Base-by-base conservation (phyloP, 2,113 vertebrate species). In the Malurus elegans region DNA sequence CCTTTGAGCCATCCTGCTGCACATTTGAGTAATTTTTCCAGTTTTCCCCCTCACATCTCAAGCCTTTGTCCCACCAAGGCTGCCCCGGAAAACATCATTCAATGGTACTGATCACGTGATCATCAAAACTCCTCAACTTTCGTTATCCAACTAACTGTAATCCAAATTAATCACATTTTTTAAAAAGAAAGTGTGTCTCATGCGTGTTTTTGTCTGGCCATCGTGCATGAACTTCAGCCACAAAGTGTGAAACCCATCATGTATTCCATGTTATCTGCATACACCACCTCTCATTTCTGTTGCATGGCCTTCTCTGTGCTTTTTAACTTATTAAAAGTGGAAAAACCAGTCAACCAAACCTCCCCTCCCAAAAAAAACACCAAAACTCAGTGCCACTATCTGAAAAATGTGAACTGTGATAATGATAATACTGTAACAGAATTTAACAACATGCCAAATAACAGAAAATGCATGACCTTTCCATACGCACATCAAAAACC, bases 11-110 rank as follows among this genome's bases (percentile, higher is more conserved):
- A 11, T 28, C 38, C 21, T 5, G 12, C 17, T 0, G 7, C 26
- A 8, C 1, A 0, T 5, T 42, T 13, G 0, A 69, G 23, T 21
- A 3, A 81, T 26, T 47, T 51, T 47, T 8, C 31, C 7, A 44
- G 11, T 29, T 53, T 31, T 16, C 44, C 7, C 45, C 57, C 48
- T 14, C 14, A 4, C 24, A 9, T 6, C 51, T 54, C 36, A 34
- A 23, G 36, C 21, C 10, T 17, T 84, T 57, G 34, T 84, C 61
- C 64, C 48, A 51, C 18, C 31, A 24, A 54, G 6, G 51, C 2
- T 51, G 47, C 13, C 72, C 51, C 16, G 10, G 31, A 67, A 79
- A 71, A 62, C 15, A 19, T 31, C 11, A 32, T 12, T 29, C 23
- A 42, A 2, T 53, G 1, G 29, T 61, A 51, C 60, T 79, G 42